phyloP scores from a whole-genome alignment of 53 echinoderm and acorn worm genomes.

The Holothuria leucospilota region DNA sequence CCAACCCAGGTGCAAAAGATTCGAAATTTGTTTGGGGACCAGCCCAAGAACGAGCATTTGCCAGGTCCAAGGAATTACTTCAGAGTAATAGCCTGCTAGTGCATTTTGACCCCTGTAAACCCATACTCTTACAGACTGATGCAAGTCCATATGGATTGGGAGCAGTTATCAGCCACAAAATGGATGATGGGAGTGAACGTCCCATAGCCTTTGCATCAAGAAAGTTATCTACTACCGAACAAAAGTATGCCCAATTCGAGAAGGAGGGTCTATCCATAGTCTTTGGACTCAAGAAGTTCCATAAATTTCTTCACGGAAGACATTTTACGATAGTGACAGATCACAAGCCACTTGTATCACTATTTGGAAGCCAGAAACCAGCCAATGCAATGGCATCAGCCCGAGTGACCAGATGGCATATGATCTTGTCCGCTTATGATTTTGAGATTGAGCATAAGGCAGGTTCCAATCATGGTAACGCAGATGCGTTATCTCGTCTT shows the following conservation, averaged over 20 bases:
- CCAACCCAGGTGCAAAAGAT: not conserved
- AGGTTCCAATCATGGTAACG: constrained; percentile 60
- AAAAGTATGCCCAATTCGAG: constrained; percentile 61
- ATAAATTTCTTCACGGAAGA: constrained; percentile 55
- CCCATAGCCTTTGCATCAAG: constrained; percentile 73
- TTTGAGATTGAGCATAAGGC: constrained; percentile 53
- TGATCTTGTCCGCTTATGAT: constrained; percentile 54
- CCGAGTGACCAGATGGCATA: constrained; percentile 53
- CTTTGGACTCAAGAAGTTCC: constrained; percentile 70
- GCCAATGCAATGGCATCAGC: constrained; percentile 59
- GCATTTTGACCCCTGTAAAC: constrained; percentile 44
- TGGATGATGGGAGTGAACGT: constrained; percentile 57
- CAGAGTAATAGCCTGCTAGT: not conserved
- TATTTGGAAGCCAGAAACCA: constrained; percentile 57
- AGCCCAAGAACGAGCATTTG: constrained; percentile 27
- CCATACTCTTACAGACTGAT: constrained; percentile 62
- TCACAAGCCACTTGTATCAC: constrained; percentile 32
- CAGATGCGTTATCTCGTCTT: constrained; percentile 62
- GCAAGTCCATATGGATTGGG: constrained; percentile 69
- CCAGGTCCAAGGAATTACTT: constrained; percentile 33
- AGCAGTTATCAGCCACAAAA: constrained; percentile 60
- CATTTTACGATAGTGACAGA: constrained; percentile 52
- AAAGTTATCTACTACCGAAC: constrained; percentile 36
- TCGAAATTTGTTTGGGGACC: constrained; percentile 49
- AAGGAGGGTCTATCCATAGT: constrained; percentile 55